Evolutionary conservation across 2,888 invertebrate species (phyloP).

Genomic region (Agonopterix alstromeriana): DNA sequence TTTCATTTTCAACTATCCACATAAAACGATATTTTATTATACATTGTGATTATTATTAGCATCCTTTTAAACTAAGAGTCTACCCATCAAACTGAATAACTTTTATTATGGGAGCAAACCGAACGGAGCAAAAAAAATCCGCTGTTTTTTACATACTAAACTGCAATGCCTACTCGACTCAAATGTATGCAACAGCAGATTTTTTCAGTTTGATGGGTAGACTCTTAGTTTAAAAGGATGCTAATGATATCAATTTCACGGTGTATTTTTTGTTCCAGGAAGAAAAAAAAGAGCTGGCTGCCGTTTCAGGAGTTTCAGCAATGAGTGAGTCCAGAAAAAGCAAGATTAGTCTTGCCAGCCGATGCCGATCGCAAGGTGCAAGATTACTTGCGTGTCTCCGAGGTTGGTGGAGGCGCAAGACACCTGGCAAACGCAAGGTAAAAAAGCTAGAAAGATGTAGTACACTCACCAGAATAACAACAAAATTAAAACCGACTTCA

Average conservation of each 20-base stretch:
- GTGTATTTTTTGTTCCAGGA: slow-evolving; percentile 3
- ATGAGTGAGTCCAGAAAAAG: slow-evolving; percentile 39
- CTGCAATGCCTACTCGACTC: no score
- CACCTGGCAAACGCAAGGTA: slow-evolving; percentile 49
- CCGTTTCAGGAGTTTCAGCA: slow-evolving; percentile 33
- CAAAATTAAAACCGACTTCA: no score
- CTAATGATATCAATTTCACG: no score
- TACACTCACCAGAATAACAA: background rate
- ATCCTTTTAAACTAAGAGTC: no score
- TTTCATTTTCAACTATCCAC: background rate
- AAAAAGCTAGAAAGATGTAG: background rate
- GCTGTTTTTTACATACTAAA: no score
- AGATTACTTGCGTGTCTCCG: slow-evolving; percentile 50
- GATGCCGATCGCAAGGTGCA: slow-evolving; percentile 53
- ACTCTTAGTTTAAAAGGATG: no score
- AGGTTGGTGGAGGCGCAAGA: slow-evolving; percentile 60
- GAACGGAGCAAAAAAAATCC: no score
- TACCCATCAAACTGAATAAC: no score
- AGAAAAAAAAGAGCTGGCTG: slow-evolving; percentile 26
- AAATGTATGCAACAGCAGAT: no score
- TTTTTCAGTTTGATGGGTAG: no score
- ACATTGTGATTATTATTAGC: no score
- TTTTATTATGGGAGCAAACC: no score
- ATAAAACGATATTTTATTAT: background rate
- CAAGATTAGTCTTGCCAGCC: slow-evolving; percentile 30